A percentile compares a stretch with the other conserved stretches of the same genome.
Conservation (phyloP, 2,113 vertebrate species). For the Macroglossus sobrinus region DNA sequence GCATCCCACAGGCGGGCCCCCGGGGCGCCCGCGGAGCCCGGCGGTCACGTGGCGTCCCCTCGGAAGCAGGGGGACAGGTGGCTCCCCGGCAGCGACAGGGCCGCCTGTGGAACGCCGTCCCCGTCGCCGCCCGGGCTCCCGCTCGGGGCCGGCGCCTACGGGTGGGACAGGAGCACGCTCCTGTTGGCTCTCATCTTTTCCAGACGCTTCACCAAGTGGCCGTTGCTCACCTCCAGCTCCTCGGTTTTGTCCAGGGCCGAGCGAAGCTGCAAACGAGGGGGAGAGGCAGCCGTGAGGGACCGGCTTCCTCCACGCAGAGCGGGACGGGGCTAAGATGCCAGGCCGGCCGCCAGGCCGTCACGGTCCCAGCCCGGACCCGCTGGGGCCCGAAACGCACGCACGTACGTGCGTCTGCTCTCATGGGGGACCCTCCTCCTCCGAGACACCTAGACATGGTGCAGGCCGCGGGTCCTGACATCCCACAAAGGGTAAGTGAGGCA, state of each 20-base stretch:
- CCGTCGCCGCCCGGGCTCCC: background rate
- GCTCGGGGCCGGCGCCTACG: constrained; percentile 59
- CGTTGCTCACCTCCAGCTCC: constrained; percentile 96
- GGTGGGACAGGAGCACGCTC: constrained; percentile 90
- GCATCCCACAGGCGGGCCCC: background rate
- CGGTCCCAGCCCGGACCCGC: fast-evolving
- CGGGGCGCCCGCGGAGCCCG: background rate
- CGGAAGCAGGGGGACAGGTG: constrained; percentile 65
- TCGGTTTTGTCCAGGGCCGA: constrained; percentile 94
- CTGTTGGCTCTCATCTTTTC: constrained; percentile 96
- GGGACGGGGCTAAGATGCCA: fast-evolving
- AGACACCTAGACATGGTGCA: background rate
- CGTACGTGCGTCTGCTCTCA: background rate
- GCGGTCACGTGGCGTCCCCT: constrained; percentile 1
- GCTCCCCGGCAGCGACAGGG: constrained; percentile 20
- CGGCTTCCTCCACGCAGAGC: background rate
- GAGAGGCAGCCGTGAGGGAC: background rate
- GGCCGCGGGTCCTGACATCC: background rate
- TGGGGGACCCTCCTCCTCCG: background rate
- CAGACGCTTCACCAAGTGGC: constrained; percentile 92
- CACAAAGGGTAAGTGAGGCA: background rate
- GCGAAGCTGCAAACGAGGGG: constrained; percentile 85
- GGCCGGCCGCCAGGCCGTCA: fast-evolving
- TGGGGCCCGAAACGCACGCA: background rate
- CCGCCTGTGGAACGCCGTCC: background rate